Evolutionary conservation across 1,140 invertebrate species (phyloP), one percentile per base, ranked within the genome.

Genomic region (Diabrotica virgifera): DNA sequence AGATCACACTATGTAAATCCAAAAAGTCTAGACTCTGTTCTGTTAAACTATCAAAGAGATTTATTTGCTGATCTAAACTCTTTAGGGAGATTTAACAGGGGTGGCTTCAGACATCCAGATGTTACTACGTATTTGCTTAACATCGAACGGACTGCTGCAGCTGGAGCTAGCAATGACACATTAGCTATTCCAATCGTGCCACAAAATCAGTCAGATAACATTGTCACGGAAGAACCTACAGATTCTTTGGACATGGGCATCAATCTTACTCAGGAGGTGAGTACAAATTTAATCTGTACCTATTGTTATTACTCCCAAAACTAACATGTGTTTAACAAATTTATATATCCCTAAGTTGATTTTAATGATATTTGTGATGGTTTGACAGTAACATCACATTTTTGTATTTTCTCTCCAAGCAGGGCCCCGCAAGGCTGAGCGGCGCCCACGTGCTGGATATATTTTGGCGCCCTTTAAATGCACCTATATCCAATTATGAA

Each of bases 31-130:
- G 90, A 92, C 70, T 86, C 87, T n/a, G 82, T 89, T 52, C 77
- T 90, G 54, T 75, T 90, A 1, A 87, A 88, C 72, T 89, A 90
- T 74, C 87, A 90, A 75, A 82, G 87, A 73, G 83, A 89, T 70
- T 76, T 91, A n/a, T 90, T 91, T 73, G 87, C 88, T 65, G 89
- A 92, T 69, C 78, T 92, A n/a, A 89, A 90, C 72, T 86, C 87
- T 60, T 76, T 86, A 6, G 80, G 84, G 36, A 72, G 81, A 24
- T 85, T 83, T 65, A 82, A 82, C 72, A 74, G 79, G 61, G 74
- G 79, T 7, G 76, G 75, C 60, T 69, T 70, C 51, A 67, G 73
- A 57, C 74, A 77, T 24, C 76, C 78, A 10, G 80, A 85, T 79
- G 80, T 86, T 52, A 84, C 83, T 63, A 82, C 85, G 5, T 86